phyloP scores from a whole-genome alignment of 2,797 vertebrate species.

The Pseudotriccus pelzelni region DNA sequence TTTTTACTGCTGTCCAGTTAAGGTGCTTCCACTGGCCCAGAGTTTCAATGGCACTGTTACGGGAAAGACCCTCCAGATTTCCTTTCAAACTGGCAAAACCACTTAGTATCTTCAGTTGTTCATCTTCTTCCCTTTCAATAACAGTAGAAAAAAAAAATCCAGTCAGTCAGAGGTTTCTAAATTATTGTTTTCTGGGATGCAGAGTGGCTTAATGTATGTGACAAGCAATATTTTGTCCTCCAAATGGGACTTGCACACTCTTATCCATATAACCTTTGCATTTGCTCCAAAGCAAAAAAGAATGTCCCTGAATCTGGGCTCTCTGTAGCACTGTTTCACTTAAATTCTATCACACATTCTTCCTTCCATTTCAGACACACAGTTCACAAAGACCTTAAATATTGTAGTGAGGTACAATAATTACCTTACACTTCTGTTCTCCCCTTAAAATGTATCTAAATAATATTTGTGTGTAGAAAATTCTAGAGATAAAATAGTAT shows the following conservation, averaged over 20 bases:
- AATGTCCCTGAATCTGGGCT: not conserved
- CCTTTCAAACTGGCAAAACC: constrained; percentile 73
- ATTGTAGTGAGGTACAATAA: not conserved
- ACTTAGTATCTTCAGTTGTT: constrained; percentile 73
- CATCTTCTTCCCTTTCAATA: constrained; percentile 80
- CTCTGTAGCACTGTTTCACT: not conserved
- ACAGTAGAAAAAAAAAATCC: not conserved
- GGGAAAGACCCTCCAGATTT: constrained; percentile 73
- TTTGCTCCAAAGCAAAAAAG: not conserved
- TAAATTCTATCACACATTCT: not conserved
- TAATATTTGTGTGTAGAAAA: not conserved
- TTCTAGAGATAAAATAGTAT: not conserved
- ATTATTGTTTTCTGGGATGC: not conserved
- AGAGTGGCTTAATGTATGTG: not conserved
- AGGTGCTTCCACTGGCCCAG: constrained; percentile 74
- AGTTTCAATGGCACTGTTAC: constrained; percentile 75
- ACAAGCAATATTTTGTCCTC: not conserved
- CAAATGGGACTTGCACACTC: accelerated
- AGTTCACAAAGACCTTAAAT: not conserved
- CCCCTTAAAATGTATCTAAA: not conserved
- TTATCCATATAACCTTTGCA: not conserved
- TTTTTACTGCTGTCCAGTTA: constrained; percentile 76
- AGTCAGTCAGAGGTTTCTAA: not conserved
- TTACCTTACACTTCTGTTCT: not conserved
- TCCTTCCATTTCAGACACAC: not conserved